phyloP scores from a whole-genome alignment of 2,888 invertebrate species.

The Rotaria sp. region DNA sequence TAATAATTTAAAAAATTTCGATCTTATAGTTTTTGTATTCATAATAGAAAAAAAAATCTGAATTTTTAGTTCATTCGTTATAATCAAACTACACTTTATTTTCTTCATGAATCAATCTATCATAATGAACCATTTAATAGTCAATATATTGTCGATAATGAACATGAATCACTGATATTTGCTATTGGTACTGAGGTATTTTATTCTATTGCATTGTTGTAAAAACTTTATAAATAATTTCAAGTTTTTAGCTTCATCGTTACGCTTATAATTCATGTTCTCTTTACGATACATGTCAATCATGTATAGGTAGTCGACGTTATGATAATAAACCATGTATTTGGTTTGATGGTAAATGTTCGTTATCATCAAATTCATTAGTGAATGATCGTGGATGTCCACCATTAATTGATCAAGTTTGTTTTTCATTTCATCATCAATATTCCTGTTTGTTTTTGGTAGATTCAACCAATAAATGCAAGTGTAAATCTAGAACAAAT shows the following conservation, averaged over 20 bases:
- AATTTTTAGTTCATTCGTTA: background rate
- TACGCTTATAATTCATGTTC: slow-evolving; percentile 22
- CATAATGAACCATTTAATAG: background rate
- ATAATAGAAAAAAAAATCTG: too few species aligned
- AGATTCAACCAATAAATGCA: background rate
- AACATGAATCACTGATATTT: background rate
- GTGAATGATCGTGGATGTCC: background rate
- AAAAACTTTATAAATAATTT: background rate
- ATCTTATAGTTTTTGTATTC: too few species aligned
- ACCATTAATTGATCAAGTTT: background rate
- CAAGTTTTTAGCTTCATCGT: background rate
- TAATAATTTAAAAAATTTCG: too few species aligned
- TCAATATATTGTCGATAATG: background rate
- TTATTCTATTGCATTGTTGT: background rate
- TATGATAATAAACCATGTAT: background rate
- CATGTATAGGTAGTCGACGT: background rate
- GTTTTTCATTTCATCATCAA: background rate
- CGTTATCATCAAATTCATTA: background rate
- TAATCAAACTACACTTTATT: background rate
- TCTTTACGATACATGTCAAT: slow-evolving; percentile 8
- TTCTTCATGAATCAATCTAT: background rate
- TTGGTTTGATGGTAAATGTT: background rate
- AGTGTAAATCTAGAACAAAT: background rate
- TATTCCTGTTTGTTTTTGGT: background rate
- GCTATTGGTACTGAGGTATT: background rate